phyloP scores from a whole-genome alignment of 2,113 vertebrate species.

The Carlito syrichta region DNA sequence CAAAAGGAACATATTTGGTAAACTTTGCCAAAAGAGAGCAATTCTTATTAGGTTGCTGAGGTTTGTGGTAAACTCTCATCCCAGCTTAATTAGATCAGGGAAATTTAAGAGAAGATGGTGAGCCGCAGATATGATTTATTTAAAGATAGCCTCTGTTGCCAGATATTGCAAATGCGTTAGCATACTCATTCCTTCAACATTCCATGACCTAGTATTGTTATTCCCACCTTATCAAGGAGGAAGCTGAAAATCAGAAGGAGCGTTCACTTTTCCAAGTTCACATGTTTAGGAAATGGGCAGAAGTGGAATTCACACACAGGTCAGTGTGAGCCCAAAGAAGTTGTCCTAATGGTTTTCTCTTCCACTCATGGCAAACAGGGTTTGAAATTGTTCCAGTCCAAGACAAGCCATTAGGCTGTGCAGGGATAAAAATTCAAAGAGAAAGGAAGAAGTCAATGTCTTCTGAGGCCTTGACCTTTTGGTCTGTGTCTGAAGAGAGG shows the following conservation, averaged over 20 bases:
- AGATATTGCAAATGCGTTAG: too few species aligned
- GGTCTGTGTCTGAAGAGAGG: background rate
- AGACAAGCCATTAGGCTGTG: too few species aligned
- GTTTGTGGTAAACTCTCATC: background rate
- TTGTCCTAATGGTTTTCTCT: background rate
- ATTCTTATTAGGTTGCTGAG: background rate
- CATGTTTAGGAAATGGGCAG: rapidly evolving
- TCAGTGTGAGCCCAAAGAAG: background rate
- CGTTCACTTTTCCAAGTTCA: background rate
- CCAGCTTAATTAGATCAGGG: too few species aligned
- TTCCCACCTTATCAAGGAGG: background rate
- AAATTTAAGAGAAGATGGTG: background rate
- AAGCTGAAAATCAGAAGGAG: background rate
- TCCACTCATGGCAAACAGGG: background rate
- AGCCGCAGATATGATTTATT: background rate
- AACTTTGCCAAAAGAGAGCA: background rate
- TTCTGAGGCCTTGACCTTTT: background rate
- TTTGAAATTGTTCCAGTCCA: background rate
- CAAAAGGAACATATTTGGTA: background rate
- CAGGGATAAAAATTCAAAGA: background rate
- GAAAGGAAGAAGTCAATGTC: background rate
- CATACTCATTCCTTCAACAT: background rate
- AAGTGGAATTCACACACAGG: background rate
- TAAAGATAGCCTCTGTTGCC: background rate
- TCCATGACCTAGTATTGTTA: too few species aligned